Percentiles rank a stretch among this genome's conserved stretches.
Conservation (phyloP, 2,113 vertebrate species). For the Harpagus bidentatus region DNA sequence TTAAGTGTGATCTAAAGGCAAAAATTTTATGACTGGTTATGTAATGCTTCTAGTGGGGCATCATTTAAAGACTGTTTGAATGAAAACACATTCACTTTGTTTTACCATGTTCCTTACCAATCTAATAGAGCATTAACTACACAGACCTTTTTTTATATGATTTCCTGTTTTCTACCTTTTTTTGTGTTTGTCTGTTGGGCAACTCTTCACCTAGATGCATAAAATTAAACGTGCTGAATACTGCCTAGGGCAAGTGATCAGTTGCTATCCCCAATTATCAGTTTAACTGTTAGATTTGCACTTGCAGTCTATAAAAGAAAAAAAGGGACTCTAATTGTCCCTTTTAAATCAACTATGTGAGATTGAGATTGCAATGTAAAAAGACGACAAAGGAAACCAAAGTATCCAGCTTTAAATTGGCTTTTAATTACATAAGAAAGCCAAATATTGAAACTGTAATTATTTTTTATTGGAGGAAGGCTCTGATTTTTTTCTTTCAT, state of each 20-base stretch:
- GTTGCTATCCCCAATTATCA: background rate
- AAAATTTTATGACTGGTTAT: constrained; percentile 62
- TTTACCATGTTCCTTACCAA: background rate
- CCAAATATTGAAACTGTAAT: background rate
- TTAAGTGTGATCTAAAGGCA: constrained; percentile 61
- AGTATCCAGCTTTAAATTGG: background rate
- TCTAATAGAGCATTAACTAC: background rate
- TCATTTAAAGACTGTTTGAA: constrained; percentile 24
- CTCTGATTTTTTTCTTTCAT: background rate
- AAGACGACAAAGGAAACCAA: background rate
- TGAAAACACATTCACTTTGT: background rate
- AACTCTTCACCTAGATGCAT: background rate
- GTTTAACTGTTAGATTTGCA: background rate
- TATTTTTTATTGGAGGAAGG: background rate
- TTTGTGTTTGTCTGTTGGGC: background rate
- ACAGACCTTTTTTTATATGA: rapidly evolving
- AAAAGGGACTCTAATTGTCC: background rate
- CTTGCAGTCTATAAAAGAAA: background rate
- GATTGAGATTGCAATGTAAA: background rate
- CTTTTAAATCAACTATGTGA: background rate
- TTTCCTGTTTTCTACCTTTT: background rate
- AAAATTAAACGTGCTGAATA: background rate
- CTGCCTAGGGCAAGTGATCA: background rate
- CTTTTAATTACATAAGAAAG: background rate
- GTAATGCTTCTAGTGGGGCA: constrained; percentile 53